phyloP scores from a whole-genome alignment of 2,797 vertebrate species.

The Oreochromis mossambicus region DNA sequence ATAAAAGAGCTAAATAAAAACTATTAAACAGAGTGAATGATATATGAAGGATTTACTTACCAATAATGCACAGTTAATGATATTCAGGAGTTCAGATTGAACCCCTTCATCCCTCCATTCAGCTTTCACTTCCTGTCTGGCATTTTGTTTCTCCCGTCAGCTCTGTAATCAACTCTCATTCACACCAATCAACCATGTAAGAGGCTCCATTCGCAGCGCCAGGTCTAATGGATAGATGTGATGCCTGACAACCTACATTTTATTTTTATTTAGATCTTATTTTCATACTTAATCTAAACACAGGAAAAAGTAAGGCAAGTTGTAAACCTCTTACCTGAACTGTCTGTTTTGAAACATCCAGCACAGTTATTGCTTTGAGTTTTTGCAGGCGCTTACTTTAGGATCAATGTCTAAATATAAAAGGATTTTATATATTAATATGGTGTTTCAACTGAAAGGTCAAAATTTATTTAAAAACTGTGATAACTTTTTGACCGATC shows the following conservation, averaged over 20 bases:
- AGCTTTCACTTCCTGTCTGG: background rate
- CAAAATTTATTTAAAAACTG: background rate
- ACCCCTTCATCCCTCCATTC: background rate
- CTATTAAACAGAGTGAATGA: background rate
- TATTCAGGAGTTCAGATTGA: background rate
- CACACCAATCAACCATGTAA: background rate
- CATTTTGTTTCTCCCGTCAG: background rate
- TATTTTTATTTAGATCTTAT: background rate
- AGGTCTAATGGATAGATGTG: background rate
- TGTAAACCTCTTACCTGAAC: background rate
- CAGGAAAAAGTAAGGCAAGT: background rate
- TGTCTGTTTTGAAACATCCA: background rate
- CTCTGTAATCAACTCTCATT: background rate
- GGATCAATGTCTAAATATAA: background rate
- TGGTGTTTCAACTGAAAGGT: background rate
- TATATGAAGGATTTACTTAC: background rate
- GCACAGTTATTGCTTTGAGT: background rate
- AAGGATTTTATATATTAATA: background rate
- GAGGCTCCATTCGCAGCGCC: conserved; percentile 5
- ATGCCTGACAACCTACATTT: background rate
- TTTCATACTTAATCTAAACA: background rate
- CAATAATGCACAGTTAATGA: background rate
- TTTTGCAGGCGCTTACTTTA: background rate
- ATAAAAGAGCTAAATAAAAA: background rate
- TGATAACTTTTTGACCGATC: background rate